These are phyloP conservation scores for Metacarcinus magister DNA, from an alignment of 2,888 invertebrate species.

Conservation along the genomic window DNA sequence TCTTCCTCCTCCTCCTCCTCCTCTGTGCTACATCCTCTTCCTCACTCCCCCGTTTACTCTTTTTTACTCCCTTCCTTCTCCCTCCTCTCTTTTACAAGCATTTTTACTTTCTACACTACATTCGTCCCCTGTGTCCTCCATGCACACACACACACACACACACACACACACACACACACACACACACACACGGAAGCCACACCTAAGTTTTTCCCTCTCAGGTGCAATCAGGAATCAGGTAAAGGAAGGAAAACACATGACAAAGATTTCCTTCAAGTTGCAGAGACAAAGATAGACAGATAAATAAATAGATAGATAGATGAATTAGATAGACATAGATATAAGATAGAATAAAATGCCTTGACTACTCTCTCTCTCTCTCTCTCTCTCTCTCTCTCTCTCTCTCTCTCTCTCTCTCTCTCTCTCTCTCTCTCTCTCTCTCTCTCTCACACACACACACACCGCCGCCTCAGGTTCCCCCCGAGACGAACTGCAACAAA, in stretches of 20 bases:
- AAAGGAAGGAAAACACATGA: neutral
- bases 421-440: neutral
- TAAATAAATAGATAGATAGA: too few relatives aligned
- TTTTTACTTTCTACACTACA: neutral
- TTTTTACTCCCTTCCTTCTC: neutral
- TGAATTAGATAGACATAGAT: too few relatives aligned
- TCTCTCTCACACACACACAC: neutral
- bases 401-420: too few relatives aligned
- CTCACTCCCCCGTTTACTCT: neutral
- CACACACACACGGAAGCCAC: neutral
- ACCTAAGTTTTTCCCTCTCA: neutral
- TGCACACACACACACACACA: conserved; percentile 50
- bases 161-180: conserved; percentile 53
- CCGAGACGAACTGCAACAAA: neutral
- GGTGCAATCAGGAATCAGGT: neutral
- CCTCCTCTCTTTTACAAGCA: neutral
- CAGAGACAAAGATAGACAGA: too few relatives aligned
- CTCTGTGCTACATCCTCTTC: neutral
- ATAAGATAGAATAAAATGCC: too few relatives aligned
- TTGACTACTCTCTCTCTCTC: too few relatives aligned
- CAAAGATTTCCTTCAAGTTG: too few relatives aligned
- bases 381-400: too few relatives aligned
- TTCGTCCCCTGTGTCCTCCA: neutral
- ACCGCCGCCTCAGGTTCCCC: neutral
- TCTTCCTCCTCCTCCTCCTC: neutral